A percentile compares a stretch with the other conserved stretches of the same genome.
Evolutionary conservation across 1,140 invertebrate genomes (phyloP).

Genomic region (Drosophila ambigua): DNA sequence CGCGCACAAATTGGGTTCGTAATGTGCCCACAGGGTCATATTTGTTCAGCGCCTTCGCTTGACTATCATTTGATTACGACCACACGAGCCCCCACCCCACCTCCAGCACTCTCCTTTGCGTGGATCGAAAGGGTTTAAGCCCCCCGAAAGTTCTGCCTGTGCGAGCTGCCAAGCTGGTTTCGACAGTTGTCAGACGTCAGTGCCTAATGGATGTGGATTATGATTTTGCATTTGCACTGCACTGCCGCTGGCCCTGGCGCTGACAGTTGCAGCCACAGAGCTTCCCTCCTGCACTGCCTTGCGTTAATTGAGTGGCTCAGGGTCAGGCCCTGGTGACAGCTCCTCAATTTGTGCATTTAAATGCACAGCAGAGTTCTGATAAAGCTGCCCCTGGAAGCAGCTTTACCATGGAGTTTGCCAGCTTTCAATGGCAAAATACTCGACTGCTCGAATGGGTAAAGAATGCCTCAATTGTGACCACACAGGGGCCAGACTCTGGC

Average conservation of each 20-base stretch:
- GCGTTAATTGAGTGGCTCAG: no score
- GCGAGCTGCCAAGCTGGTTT: slow-evolving; percentile 22
- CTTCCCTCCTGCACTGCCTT: no score
- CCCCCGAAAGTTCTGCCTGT: slow-evolving; percentile 16
- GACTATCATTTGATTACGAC: slow-evolving; percentile 59
- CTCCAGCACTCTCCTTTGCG: background rate
- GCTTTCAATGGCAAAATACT: no score
- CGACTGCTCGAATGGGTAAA: background rate
- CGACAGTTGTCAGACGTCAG: slow-evolving; percentile 18
- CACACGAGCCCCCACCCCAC: background rate
- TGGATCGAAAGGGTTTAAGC: background rate
- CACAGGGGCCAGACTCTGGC: no score
- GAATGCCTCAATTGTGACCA: no score
- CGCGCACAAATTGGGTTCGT: slow-evolving; percentile 31
- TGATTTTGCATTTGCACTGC: background rate
- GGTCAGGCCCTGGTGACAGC: no score
- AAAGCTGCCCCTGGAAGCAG: slow-evolving; percentile 8
- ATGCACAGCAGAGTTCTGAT: slow-evolving; percentile 5
- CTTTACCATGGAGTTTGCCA: background rate
- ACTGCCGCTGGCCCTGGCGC: background rate
- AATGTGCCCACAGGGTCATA: slow-evolving; percentile 63
- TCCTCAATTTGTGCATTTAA: slow-evolving; percentile 7
- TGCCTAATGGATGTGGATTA: slow-evolving; percentile 9
- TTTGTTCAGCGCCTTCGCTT: slow-evolving; percentile 56
- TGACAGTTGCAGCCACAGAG: no score